phyloP scores from a whole-genome alignment of 2,888 invertebrate species.

The Alloscopus bannaensis region DNA sequence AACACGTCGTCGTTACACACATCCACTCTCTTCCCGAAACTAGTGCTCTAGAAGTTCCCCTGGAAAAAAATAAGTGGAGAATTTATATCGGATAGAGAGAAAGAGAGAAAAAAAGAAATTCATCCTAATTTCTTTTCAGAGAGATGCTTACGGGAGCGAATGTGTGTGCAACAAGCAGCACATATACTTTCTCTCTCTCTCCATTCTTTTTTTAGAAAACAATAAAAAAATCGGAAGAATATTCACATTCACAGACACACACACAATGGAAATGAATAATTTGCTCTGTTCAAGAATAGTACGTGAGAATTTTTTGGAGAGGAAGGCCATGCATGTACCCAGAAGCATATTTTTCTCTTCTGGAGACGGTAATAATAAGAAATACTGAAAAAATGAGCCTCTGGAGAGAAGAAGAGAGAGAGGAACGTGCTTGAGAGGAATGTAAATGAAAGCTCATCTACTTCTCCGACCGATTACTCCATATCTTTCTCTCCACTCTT shows the following conservation, averaged over 20 bases:
- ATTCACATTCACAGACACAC: too few species aligned
- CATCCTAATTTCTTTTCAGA: neutral
- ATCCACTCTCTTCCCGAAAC: neutral
- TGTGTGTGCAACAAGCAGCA: neutral
- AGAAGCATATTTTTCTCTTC: neutral
- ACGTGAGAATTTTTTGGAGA: neutral
- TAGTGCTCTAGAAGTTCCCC: too few species aligned
- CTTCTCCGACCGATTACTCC: conserved; percentile 11
- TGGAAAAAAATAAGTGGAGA: neutral
- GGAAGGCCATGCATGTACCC: too few species aligned
- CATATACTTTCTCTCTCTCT: too few species aligned
- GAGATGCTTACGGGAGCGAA: neutral
- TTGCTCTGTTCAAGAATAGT: too few species aligned
- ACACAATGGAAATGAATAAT: too few species aligned
- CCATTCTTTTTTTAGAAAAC: too few species aligned
- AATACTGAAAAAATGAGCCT: neutral
- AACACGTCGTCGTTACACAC: too few species aligned
- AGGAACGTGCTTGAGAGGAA: conserved; percentile 30
- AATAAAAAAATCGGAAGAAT: too few species aligned
- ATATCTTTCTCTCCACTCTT: too few species aligned
- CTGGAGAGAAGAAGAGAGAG: neutral
- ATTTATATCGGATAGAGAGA: neutral
- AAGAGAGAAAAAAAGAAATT: neutral
- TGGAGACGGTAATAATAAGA: neutral
- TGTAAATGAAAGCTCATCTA: conserved; percentile 34